A percentile compares a stretch with the other conserved stretches of the same genome.
Conservation (phyloP, 2,797 vertebrate species). For the Presbytis comata region DNA sequence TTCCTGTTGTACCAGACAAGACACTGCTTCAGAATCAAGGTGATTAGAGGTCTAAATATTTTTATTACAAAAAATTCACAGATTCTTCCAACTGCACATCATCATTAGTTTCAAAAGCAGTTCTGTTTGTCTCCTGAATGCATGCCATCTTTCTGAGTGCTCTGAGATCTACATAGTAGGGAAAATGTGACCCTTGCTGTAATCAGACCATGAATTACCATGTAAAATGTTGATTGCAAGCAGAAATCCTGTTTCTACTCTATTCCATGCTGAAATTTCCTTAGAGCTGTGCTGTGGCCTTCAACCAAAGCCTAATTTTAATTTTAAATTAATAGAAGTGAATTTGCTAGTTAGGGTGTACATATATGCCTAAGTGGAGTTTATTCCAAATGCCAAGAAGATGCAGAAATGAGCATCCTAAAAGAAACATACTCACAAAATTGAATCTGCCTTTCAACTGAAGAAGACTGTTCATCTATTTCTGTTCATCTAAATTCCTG, state of each 20-base stretch:
- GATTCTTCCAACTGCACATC: not conserved
- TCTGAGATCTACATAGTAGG: not conserved
- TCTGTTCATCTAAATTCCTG: not conserved
- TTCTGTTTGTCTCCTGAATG: slow-evolving; percentile 48
- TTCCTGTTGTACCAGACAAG: slow-evolving; percentile 71
- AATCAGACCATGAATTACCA: not conserved
- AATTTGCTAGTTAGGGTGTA: not conserved
- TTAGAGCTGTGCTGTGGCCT: not conserved
- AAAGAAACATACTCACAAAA: not conserved
- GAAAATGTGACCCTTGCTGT: not conserved
- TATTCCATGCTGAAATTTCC: slow-evolving; percentile 42
- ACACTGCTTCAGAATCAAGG: slow-evolving; percentile 78
- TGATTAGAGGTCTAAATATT: slow-evolving; percentile 60
- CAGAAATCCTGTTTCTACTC: slow-evolving; percentile 72
- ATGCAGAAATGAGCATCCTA: not conserved
- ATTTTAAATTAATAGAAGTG: not conserved
- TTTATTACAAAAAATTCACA: not conserved
- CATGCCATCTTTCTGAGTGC: slow-evolving; percentile 31
- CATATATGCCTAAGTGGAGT: not conserved
- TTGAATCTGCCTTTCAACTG: not conserved
- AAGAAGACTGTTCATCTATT: not conserved
- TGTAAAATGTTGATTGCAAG: not conserved
- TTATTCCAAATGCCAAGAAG: not conserved
- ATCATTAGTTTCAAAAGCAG: not conserved
- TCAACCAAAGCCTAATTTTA: not conserved